Evolutionary conservation across 1,140 invertebrate genomes (phyloP).

Genomic region (Argopecten irradians): DNA sequence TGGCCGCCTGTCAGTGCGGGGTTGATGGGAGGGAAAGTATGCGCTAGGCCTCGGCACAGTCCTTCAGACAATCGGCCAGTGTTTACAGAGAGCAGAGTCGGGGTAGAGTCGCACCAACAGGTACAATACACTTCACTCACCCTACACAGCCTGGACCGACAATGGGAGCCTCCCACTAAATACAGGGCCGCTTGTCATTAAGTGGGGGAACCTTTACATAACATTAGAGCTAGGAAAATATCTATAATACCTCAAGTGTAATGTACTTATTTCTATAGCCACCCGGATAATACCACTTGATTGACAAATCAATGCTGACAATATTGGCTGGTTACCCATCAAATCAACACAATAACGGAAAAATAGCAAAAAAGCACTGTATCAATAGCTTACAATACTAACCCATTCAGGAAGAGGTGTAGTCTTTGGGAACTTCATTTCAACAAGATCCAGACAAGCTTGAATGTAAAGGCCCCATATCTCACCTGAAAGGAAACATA

Average conservation of each 20-base stretch:
- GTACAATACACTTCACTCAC: constrained; percentile 21
- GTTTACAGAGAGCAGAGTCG: background rate
- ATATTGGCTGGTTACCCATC: background rate
- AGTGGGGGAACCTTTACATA: constrained; percentile 15
- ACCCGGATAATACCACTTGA: constrained; percentile 14
- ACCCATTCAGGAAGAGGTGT: constrained; percentile 6
- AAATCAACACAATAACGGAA: background rate
- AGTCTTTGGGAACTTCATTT: background rate
- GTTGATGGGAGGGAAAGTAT: constrained; percentile 5
- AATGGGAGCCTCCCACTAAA: background rate
- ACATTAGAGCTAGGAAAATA: background rate
- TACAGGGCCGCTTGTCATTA: background rate
- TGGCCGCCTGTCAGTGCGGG: background rate
- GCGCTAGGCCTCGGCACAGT: background rate
- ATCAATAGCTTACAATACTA: background rate
- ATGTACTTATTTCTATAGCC: background rate
- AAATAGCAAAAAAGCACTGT: background rate
- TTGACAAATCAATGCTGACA: constrained; percentile 12
- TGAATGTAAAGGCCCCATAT: background rate
- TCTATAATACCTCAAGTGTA: background rate
- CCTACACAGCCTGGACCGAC: background rate
- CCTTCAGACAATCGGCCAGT: background rate
- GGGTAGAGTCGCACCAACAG: background rate
- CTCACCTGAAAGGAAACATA: background rate
- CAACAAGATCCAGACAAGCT: background rate